Evolutionary conservation across 2,113 vertebrate species (phyloP).

Genomic region (Sphyrna mokarran): DNA sequence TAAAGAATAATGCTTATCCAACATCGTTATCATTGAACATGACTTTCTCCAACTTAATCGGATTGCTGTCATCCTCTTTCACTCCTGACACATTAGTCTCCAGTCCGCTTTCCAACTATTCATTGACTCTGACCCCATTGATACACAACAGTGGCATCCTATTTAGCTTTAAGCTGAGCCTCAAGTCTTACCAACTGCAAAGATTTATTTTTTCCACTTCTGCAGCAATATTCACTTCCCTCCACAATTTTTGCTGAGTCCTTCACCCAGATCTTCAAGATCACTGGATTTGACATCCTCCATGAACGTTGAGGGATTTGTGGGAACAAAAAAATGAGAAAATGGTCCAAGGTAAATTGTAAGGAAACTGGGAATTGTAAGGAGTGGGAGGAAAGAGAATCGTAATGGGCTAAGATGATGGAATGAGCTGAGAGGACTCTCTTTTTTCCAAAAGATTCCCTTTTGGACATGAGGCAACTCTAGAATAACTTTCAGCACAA

Average conservation of each 20-base stretch:
- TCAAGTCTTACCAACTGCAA: background rate
- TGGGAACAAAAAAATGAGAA: too few relatives aligned
- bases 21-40: background rate
- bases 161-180: background rate
- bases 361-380: background rate
- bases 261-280: background rate
- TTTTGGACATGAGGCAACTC: background rate
- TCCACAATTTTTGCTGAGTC: background rate
- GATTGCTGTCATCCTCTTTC: background rate
- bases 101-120: background rate
- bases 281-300: background rate
- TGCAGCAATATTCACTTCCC: background rate
- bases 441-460: background rate
- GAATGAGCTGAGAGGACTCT: background rate
- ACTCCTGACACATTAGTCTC: background rate
- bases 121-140: background rate
- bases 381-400: background rate
- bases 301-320: too few relatives aligned
- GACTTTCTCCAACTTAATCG: background rate
- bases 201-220: background rate
- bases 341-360: background rate
- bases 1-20: background rate
- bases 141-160: background rate
- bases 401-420: background rate
- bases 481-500: background rate